A percentile compares a stretch with the other conserved stretches of the same genome.
phyloP scores from a whole-genome alignment of 2,797 vertebrate species.

The Zalophus californianus region DNA sequence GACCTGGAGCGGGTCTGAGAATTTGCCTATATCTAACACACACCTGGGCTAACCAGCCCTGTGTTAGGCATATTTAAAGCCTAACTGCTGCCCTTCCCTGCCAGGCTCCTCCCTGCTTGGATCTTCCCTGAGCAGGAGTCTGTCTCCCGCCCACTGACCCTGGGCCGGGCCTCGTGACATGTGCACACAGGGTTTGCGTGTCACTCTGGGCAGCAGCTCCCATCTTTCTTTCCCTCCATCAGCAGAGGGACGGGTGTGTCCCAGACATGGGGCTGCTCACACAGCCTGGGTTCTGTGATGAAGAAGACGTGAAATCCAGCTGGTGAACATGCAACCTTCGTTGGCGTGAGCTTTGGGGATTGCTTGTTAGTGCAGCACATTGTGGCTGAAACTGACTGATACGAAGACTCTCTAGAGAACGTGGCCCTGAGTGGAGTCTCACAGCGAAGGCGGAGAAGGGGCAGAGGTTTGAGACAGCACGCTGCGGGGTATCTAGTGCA shows the following conservation, averaged over 20 bases:
- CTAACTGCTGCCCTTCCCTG: not conserved
- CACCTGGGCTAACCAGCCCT: not conserved
- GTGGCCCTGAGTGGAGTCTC: not conserved
- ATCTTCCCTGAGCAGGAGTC: not conserved
- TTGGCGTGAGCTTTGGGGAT: not conserved
- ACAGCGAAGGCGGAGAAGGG: not conserved
- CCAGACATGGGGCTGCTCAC: not conserved
- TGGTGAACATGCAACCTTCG: not conserved
- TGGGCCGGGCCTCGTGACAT: not conserved
- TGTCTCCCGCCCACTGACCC: not conserved
- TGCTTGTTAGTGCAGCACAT: not conserved
- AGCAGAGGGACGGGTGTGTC: not conserved
- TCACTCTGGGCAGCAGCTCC: not conserved
- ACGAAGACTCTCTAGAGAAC: not conserved
- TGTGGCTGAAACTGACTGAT: not conserved
- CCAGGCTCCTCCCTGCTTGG: not conserved
- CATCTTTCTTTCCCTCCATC: not conserved
- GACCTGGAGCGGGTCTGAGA: not conserved
- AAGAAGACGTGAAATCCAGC: not conserved
- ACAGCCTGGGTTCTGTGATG: not conserved
- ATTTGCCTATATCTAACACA: not conserved
- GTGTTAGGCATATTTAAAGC: not conserved
- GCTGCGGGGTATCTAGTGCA: not conserved
- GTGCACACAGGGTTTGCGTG: not conserved
- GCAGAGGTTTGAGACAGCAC: not conserved